Conservation (phyloP, 2,113 vertebrate species). For the Orcinus orca region DNA sequence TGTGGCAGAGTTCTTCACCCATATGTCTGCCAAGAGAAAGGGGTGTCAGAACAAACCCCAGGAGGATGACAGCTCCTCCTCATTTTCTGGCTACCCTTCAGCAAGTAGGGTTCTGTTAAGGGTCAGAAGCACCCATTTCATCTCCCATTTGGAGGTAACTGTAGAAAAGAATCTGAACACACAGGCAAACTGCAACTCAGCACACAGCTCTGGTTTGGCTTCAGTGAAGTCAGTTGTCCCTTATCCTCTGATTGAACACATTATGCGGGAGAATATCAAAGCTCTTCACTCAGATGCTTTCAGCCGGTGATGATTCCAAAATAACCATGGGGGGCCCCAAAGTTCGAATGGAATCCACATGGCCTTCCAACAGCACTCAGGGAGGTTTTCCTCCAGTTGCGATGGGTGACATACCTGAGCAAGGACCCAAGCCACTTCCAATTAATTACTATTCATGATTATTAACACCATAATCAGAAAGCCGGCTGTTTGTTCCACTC, state of each 20-base stretch:
- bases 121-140: not conserved
- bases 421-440: not conserved
- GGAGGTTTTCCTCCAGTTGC: not conserved
- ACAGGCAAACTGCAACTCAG: not conserved
- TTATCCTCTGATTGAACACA: not conserved
- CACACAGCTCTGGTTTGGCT: slow-evolving; percentile 37
- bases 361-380: not conserved
- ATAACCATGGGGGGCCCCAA: not conserved
- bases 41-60: slow-evolving; percentile 19
- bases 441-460: not conserved
- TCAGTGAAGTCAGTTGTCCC: slow-evolving; percentile 23
- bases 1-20: slow-evolving; percentile 18
- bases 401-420: not conserved
- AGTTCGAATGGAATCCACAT: not conserved
- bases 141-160: slow-evolving; percentile 43
- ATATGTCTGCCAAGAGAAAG: not conserved
- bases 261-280: not conserved
- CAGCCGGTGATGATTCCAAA: not conserved
- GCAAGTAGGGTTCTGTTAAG: slow-evolving; percentile 38
- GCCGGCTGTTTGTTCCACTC: not conserved
- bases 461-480: not conserved
- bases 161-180: slow-evolving; percentile 50
- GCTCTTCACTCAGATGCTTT: not conserved
- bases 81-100: slow-evolving; percentile 44
- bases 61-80: slow-evolving; percentile 23